A percentile compares a stretch with the other conserved stretches of the same genome.
Evolutionary conservation across 2,888 invertebrate genomes (phyloP).

Genomic region (Lordiphosa fenestrarum): DNA sequence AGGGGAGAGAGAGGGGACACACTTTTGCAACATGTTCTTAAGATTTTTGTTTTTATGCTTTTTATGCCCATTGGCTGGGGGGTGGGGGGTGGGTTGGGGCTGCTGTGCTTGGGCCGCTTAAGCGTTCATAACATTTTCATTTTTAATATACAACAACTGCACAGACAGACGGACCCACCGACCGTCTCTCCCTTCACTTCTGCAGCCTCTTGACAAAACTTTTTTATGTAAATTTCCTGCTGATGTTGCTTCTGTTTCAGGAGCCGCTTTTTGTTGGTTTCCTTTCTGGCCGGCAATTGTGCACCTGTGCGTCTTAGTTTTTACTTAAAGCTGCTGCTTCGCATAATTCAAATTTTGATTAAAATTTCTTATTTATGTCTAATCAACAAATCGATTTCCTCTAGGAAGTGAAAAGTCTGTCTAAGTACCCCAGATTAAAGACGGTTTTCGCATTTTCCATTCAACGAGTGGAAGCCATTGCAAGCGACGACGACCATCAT

Average conservation of each 20-base stretch:
- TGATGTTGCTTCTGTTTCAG: conserved; percentile 38
- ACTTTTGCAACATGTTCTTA: conserved; percentile 13
- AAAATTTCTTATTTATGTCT: too few species aligned
- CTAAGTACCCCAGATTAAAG: too few species aligned
- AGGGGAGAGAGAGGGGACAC: neutral
- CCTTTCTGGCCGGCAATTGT: conserved; percentile 46
- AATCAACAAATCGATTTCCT: too few species aligned
- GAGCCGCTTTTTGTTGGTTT: conserved; percentile 37
- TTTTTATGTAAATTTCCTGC: conserved; percentile 63
- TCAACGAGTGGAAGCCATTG: too few species aligned
- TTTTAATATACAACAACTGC: conserved; percentile 31
- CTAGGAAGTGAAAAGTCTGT: too few species aligned
- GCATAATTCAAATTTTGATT: too few species aligned
- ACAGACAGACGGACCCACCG: conserved; percentile 15
- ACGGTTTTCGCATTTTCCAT: neutral
- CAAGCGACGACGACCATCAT: conserved; percentile 10
- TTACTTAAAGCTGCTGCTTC: too few species aligned
- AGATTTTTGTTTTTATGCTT: neutral
- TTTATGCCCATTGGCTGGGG: neutral
- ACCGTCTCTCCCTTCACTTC: conserved; percentile 32
- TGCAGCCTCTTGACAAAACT: conserved; percentile 58
- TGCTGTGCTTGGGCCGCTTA: conserved; percentile 3
- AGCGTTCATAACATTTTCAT: conserved; percentile 38
- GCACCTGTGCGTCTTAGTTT: conserved; percentile 51
- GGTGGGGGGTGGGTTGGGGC: neutral